These are phyloP conservation scores for Lerema accius DNA, from an alignment of 1,140 invertebrate genomes.

Conservation along the genomic window DNA sequence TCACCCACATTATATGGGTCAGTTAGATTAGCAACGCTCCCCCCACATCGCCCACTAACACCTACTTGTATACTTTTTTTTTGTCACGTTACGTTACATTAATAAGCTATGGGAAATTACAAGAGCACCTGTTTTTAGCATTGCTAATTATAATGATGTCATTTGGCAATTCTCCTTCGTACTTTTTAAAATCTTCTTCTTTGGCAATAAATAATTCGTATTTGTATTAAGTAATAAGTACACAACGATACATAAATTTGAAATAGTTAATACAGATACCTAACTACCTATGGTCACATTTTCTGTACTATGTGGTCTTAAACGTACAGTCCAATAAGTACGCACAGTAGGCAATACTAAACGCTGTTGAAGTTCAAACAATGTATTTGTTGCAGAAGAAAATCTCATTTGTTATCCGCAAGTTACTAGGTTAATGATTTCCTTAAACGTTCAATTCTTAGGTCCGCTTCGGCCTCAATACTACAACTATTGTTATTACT, in stretches of 20 bases:
- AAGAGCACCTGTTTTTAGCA: not conserved
- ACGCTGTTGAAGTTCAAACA: conserved; percentile 7
- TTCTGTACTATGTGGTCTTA: too few relatives aligned
- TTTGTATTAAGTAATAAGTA: too few relatives aligned
- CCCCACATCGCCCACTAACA: conserved; percentile 41
- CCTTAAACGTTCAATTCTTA: conserved; percentile 51
- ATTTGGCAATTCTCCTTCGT: not conserved
- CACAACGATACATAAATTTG: too few relatives aligned
- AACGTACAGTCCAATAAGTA: not conserved
- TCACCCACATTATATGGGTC: conserved; percentile 80
- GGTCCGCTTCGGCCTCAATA: conserved; percentile 53
- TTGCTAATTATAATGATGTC: too few relatives aligned
- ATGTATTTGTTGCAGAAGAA: conserved; percentile 32
- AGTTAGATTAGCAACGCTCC: conserved; percentile 76
- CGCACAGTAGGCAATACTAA: not conserved
- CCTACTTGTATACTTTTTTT: conserved; percentile 13
- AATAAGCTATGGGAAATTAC: conserved; percentile 1
- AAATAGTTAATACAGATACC: too few relatives aligned
- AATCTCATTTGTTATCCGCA: conserved; percentile 34
- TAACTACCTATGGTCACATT: too few relatives aligned
- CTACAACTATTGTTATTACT: conserved; percentile 52
- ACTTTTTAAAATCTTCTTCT: not conserved
- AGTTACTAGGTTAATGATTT: conserved; percentile 67
- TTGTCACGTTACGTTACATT: conserved; percentile 22
- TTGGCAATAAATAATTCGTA: too few relatives aligned